A percentile compares a stretch with the other conserved stretches of the same genome.
phyloP scores from a whole-genome alignment of 1,140 invertebrate genomes.

The Gerris buenoi region DNA sequence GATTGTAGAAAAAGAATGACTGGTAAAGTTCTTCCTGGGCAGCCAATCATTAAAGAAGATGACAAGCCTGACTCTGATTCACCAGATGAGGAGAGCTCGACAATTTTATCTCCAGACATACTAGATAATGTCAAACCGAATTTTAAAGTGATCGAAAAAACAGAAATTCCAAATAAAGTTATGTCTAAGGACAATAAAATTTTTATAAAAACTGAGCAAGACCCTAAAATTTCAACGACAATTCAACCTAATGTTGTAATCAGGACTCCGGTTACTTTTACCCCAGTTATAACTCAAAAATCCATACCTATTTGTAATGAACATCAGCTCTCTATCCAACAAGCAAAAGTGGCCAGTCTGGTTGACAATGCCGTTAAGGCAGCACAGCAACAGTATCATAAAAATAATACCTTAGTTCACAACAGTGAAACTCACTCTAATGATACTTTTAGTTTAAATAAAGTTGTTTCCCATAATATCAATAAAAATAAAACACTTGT shows the following conservation, averaged over 20 bases:
- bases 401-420: constrained; percentile 4
- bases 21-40: constrained; percentile 23
- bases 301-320: constrained; percentile 13
- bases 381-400: constrained; percentile 12
- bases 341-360: constrained; percentile 21
- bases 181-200: not conserved
- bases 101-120: constrained; percentile 4
- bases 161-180: not conserved
- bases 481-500: constrained; percentile 1
- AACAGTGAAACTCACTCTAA: not conserved
- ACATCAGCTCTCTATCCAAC: constrained; percentile 13
- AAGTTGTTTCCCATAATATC: not conserved
- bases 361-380: constrained; percentile 26
- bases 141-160: constrained; percentile 2
- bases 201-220: constrained; percentile 4
- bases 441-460: not conserved
- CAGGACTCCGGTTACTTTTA: constrained; percentile 12
- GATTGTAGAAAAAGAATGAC: constrained; percentile 18
- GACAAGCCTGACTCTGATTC: constrained; percentile 31
- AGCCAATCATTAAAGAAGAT: constrained; percentile 19
- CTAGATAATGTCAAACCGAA: not conserved
- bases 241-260: constrained; percentile 15
- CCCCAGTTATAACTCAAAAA: constrained; percentile 15
- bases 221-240: constrained; percentile 5
- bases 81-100: constrained; percentile 33